Evolutionary conservation across 2,797 vertebrate species (phyloP).

Genomic region (Chelonia mydas): DNA sequence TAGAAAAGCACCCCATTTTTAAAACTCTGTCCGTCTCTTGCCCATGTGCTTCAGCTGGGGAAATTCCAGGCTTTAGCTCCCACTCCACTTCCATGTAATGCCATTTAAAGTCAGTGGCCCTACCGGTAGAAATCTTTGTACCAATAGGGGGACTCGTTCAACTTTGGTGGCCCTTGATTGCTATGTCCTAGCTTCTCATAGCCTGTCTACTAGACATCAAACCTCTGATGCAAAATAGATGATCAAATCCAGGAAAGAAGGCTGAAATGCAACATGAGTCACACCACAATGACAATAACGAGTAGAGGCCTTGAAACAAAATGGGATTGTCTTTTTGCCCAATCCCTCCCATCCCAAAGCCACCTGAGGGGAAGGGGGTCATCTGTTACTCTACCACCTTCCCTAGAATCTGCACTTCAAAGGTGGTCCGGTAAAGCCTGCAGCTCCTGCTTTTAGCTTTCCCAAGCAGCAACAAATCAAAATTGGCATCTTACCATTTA

Average conservation of each 20-base stretch:
- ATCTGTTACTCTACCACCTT: not conserved
- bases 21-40: not conserved
- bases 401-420: not conserved
- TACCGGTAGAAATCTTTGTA: not conserved
- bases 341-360: not conserved
- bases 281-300: accelerated
- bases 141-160: accelerated
- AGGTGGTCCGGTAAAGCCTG: not conserved
- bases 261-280: not conserved
- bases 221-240: not conserved
- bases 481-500: not conserved
- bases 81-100: accelerated
- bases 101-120: not conserved
- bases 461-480: not conserved
- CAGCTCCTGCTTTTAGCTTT: not conserved
- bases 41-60: accelerated
- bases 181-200: not conserved
- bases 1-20: accelerated
- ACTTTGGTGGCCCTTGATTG: not conserved
- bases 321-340: not conserved
- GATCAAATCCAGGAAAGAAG: not conserved
- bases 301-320: not conserved
- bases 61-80: not conserved
- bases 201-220: not conserved
- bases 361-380: not conserved